Conservation (phyloP, 2,797 vertebrate genomes). For the Loris lydekkerianus region DNA sequence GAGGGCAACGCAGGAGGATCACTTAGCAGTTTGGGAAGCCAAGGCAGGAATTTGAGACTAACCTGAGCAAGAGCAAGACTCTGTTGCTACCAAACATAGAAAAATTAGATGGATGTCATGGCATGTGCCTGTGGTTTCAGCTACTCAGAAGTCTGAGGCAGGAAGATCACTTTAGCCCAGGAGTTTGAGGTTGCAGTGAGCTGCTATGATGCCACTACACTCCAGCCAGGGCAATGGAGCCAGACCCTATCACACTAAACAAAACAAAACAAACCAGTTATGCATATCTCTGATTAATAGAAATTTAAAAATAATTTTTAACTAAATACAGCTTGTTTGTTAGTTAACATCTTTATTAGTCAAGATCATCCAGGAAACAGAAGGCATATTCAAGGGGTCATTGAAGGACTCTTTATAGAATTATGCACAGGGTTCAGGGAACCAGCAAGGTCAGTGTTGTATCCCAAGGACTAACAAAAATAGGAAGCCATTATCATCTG, state of each 20-base stretch:
- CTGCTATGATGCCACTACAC: not conserved
- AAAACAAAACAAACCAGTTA: not conserved
- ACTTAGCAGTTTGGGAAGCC: not conserved
- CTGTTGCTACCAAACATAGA: not conserved
- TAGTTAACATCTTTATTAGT: not conserved
- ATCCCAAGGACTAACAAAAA: not conserved
- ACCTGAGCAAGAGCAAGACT: not conserved
- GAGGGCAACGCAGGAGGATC: not conserved
- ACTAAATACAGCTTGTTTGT: not conserved
- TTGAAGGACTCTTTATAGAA: not conserved
- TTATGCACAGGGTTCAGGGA: not conserved
- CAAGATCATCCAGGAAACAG: conserved; percentile 22
- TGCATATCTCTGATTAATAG: conserved; percentile 14
- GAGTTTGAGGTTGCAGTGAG: not conserved
- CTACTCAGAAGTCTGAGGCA: not conserved
- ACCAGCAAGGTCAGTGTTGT: not conserved
- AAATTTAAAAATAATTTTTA: not conserved
- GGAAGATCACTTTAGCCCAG: not conserved
- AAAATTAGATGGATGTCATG: not conserved
- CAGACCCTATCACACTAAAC: not conserved
- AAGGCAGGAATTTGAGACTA: not conserved
- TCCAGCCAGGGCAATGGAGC: not conserved
- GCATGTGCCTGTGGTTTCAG: not conserved
- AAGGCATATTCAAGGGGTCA: not conserved
- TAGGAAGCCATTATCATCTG: not conserved